Percentiles rank a stretch among this genome's conserved stretches.
phyloP scores from a whole-genome alignment of 2,797 vertebrate species.

The Semotilus atromaculatus region DNA sequence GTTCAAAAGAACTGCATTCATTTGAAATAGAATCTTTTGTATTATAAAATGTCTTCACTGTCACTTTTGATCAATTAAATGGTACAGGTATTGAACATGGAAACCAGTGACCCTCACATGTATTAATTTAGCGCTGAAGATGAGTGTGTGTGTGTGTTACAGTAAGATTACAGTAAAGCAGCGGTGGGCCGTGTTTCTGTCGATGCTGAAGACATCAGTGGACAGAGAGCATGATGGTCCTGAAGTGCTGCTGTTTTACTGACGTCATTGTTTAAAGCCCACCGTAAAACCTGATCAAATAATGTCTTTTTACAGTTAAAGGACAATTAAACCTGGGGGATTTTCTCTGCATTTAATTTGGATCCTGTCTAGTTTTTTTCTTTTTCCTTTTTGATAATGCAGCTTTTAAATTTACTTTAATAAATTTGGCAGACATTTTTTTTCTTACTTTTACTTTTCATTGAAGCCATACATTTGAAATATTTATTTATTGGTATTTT shows the following conservation, averaged over 20 bases:
- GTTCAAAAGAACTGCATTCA: not conserved
- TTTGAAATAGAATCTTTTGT: not conserved
- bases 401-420: not conserved
- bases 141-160: too few species aligned
- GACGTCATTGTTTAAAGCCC: not conserved
- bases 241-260: not conserved
- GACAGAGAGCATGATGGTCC: not conserved
- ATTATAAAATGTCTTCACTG: not conserved
- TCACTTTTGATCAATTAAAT: not conserved
- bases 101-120: too few species aligned
- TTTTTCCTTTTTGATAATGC: not conserved
- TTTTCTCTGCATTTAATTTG: not conserved
- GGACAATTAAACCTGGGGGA: not conserved
- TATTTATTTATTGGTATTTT: not conserved
- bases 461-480: not conserved
- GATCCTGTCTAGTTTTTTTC: not conserved
- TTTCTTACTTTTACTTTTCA: too few species aligned
- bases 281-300: not conserved
- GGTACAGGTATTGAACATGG: too few species aligned
- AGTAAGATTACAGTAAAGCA: too few species aligned
- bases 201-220: constrained; percentile 2
- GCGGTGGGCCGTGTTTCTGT: not conserved
- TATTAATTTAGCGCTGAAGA: too few species aligned
- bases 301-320: not conserved
- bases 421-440: too few species aligned